Conservation (phyloP, 2,888 invertebrate species). For the Aporophyla nigra region DNA sequence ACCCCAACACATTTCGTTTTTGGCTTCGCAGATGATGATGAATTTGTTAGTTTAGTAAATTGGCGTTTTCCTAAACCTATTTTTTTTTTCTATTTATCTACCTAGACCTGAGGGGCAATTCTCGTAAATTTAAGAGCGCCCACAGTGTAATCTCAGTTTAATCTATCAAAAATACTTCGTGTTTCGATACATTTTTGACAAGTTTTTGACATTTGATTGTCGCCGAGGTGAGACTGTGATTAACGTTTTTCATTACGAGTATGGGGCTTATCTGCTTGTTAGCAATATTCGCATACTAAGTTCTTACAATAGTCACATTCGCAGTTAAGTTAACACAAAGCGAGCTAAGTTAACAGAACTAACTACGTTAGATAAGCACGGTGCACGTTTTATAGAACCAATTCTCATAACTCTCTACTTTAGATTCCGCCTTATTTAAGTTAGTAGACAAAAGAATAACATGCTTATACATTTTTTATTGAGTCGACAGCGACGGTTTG, state of each 20-base stretch:
- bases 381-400: slow-evolving; percentile 1
- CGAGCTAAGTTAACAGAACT: slow-evolving; percentile 10
- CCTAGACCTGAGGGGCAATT: neutral
- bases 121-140: too few relatives aligned
- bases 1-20: neutral
- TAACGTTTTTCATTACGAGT: too few relatives aligned
- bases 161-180: too few relatives aligned
- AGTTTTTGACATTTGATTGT: too few relatives aligned
- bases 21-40: neutral
- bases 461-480: neutral
- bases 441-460: neutral
- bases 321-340: neutral
- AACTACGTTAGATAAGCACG: neutral
- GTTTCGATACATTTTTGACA: too few relatives aligned
- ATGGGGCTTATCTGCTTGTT: too few relatives aligned
- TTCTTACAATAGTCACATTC: slow-evolving; percentile 6
- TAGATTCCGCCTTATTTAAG: neutral
- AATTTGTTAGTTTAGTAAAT: neutral
- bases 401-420: slow-evolving; percentile 5
- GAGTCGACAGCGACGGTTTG: neutral
- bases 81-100: neutral
- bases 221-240: too few relatives aligned
- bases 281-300: slow-evolving; percentile 5
- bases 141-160: too few relatives aligned
- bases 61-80: neutral